Percentiles rank a stretch among this genome's conserved stretches.
These are phyloP conservation scores for Nanorana parkeri DNA, from an alignment of 2,113 vertebrate genomes.

Conservation along the genomic window DNA sequence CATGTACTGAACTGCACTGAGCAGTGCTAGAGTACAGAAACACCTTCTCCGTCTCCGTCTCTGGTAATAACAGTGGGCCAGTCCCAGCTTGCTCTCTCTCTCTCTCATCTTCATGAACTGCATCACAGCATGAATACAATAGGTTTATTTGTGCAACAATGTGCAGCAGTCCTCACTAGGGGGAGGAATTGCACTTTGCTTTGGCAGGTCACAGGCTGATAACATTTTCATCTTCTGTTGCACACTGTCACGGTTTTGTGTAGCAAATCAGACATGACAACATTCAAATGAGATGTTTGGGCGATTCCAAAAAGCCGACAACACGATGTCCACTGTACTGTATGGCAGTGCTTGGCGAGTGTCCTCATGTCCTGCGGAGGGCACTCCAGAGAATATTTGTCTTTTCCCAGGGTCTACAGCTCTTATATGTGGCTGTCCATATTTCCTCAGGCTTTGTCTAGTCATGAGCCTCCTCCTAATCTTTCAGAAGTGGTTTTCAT, in stretches of 20 bases:
- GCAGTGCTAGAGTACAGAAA: conserved; percentile 1
- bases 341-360: neutral
- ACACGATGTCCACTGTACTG: neutral
- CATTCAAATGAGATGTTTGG: neutral
- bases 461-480: neutral
- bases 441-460: neutral
- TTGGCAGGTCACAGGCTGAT: neutral
- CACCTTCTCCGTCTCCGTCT: conserved; percentile 16
- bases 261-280: neutral
- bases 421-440: neutral
- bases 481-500: neutral
- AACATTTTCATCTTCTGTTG: neutral
- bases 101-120: neutral
- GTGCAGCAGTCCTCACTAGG: neutral
- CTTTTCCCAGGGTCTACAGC: neutral
- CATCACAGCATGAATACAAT: neutral
- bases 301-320: neutral
- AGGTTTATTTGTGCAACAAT: neutral
- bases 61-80: conserved; percentile 7
- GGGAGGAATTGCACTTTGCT: neutral
- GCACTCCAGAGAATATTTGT: neutral
- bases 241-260: neutral
- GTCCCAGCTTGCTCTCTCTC: conserved; percentile 6
- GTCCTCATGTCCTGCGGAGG: neutral
- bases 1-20: conserved; percentile 19